Evolutionary conservation across 2,113 vertebrate species (phyloP), one percentile per base, ranked within the genome.

Genomic region (Myotis brandtii): DNA sequence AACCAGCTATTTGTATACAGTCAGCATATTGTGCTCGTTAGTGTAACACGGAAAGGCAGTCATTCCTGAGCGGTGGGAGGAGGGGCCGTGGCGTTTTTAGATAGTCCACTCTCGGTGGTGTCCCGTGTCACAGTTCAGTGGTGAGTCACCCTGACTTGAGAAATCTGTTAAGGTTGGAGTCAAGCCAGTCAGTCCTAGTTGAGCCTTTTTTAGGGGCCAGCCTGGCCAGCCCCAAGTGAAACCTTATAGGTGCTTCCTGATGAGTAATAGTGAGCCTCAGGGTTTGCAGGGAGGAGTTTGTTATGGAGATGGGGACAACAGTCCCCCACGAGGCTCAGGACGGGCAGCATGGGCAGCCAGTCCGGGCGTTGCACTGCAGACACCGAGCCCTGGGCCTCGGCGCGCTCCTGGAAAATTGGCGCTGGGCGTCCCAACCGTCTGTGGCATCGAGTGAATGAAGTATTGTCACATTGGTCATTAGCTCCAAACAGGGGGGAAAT

Each of bases 361-460:
- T 98, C 89, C 84, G 88, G 94, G 76, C 95, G 94, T 93, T 86
- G 54, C 89, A 25, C 6, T 54, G 97, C 94, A 96, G 93, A 97
- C 94, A 2, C 43, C 86, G 97, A 93, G 91, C 95, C 93, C 95
- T 40, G 94, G 92, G 95, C 91, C 93, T 97, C 99, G 98, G 98
- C 98, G 34, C 72, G 25, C 48, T 85, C 59, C 97, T 98, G 98
- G 99, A 99, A 98, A 98, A 97, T 98, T 98, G 98, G 94, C 91
- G 59, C 80, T 11, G 89, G 72, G 96, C 92, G 82, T 97, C 97
- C 66, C 95, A 96, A 83, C 94, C 97, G 96, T 97, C 89, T 95
- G 96, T 93, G 98, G 98, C 98, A 98, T 93, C 84, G 94, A 99
- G 98, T 99, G 98, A 99, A 99, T 97, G 98, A 97, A 88, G 96